Evolutionary conservation across 2,113 vertebrate genomes (phyloP).

Genomic region (Pterocles orientalis): DNA sequence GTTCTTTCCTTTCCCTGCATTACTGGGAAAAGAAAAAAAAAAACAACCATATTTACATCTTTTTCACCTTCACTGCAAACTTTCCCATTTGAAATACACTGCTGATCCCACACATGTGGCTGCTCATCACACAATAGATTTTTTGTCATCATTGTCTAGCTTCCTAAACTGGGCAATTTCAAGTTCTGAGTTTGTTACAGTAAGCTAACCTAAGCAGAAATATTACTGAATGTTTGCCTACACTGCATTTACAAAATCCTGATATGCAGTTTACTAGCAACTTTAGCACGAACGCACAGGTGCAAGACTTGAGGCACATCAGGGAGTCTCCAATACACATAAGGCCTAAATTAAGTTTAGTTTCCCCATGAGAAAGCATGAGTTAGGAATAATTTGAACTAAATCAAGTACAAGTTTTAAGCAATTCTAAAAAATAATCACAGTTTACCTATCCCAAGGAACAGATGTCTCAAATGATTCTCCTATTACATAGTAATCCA

Average conservation of each 20-base stretch:
- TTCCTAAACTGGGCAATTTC: neutral
- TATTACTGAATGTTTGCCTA: neutral
- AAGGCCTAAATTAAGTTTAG: neutral
- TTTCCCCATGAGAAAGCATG: neutral
- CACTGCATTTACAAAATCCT: neutral
- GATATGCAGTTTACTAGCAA: neutral
- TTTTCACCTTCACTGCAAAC: neutral
- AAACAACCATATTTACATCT: neutral
- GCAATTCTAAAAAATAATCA: neutral
- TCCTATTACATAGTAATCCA: constrained; percentile 95
- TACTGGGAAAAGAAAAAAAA: neutral
- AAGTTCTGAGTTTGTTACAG: neutral
- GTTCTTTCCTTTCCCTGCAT: neutral
- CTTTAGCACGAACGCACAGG: neutral
- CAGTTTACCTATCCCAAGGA: constrained; percentile 97
- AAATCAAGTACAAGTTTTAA: neutral
- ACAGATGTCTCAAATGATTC: constrained; percentile 99
- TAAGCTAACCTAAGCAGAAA: neutral
- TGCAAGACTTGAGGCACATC: neutral
- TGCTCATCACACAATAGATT: neutral
- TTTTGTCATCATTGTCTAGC: neutral
- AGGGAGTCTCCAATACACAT: neutral
- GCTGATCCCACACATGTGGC: neutral
- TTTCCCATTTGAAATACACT: neutral
- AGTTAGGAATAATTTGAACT: neutral